phyloP scores from a whole-genome alignment of 2,113 vertebrate genomes.

The Rhipidura dahli region DNA sequence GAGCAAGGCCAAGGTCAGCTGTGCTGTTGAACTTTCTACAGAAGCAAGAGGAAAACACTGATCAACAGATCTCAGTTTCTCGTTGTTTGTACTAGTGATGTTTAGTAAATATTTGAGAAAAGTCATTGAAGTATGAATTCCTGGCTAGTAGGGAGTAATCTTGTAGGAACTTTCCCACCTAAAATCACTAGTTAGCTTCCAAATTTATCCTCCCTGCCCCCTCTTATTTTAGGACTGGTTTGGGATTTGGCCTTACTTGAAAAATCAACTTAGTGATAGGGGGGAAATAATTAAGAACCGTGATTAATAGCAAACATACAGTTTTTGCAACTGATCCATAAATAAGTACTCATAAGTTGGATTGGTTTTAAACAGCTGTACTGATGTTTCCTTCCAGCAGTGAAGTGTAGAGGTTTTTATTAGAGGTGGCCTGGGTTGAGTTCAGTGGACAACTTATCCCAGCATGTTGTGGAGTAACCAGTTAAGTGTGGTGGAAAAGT shows the following conservation, averaged over 20 bases:
- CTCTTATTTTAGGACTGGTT: neutral
- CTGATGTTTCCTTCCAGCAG: neutral
- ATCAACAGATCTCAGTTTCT: neutral
- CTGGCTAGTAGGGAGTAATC: neutral
- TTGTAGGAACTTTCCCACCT: neutral
- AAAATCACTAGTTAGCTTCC: neutral
- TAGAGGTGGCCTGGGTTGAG: neutral
- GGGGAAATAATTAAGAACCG: neutral
- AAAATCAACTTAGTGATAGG: neutral
- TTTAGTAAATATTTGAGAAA: slow-evolving; percentile 12
- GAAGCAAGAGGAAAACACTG: neutral
- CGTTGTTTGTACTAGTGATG: neutral
- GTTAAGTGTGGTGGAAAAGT: neutral
- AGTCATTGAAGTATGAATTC: neutral
- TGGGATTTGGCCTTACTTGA: neutral
- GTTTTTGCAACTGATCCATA: neutral
- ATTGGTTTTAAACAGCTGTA: neutral
- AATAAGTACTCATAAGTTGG: neutral
- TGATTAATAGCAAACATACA: neutral
- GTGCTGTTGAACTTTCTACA: neutral
- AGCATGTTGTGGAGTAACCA: neutral
- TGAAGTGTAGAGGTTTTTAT: neutral
- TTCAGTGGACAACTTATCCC: neutral
- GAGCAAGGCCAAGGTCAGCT: slow-evolving; percentile 8
- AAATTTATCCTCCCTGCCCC: neutral